phyloP scores from a whole-genome alignment of 2,797 vertebrate genomes.

The Chanos chanos region DNA sequence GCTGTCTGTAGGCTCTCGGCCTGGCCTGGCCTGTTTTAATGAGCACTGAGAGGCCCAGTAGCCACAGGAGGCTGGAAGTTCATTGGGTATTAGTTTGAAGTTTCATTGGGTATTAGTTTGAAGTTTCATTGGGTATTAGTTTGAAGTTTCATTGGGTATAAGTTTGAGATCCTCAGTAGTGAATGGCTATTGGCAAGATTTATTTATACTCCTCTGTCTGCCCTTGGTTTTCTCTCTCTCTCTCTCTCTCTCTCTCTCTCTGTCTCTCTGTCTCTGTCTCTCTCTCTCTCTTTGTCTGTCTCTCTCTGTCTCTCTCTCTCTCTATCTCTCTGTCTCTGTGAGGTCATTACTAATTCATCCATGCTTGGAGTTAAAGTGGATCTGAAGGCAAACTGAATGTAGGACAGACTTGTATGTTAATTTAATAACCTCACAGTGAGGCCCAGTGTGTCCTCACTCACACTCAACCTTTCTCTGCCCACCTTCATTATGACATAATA shows the following conservation, averaged over 20 bases:
- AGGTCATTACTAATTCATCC: slow-evolving; percentile 40
- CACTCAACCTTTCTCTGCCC: slow-evolving; percentile 53
- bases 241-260: not conserved
- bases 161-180: no score
- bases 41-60: no score
- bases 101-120: no score
- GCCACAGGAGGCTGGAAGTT: no score
- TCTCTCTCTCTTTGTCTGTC: not conserved
- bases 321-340: slow-evolving; percentile 50
- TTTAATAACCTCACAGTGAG: slow-evolving; percentile 46
- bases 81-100: no score
- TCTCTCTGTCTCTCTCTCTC: not conserved
- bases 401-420: slow-evolving; percentile 19
- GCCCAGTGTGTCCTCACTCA: slow-evolving; percentile 43
- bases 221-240: not conserved
- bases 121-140: no score
- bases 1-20: no score
- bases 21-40: no score
- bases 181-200: no score
- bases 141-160: no score
- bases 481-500: no score
- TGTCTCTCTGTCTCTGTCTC: not conserved
- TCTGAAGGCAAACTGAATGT: slow-evolving; percentile 33
- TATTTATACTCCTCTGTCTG: not conserved
- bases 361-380: slow-evolving; percentile 20